Percentiles rank a stretch among this genome's conserved stretches.
Conservation (phyloP, 2,888 invertebrate species). For the Panopea generosa region DNA sequence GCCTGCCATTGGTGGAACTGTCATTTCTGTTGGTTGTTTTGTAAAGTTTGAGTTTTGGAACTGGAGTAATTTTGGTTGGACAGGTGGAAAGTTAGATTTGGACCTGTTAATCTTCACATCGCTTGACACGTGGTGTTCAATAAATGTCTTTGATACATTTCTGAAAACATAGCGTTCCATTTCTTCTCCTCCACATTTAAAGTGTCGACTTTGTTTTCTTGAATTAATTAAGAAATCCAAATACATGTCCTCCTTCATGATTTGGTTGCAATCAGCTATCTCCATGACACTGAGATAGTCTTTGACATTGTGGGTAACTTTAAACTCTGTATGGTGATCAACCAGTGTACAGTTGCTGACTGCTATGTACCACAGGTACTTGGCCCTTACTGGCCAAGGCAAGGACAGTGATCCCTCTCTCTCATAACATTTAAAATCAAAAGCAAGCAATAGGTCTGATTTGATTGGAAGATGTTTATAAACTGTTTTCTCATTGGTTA, state of each 20-base stretch:
- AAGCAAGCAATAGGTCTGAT: constrained; percentile 24
- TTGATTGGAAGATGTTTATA: constrained; percentile 22
- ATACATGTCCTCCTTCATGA: constrained; percentile 15
- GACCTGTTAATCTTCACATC: too few relatives aligned
- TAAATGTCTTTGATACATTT: constrained; percentile 37
- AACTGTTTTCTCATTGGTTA: constrained; percentile 23
- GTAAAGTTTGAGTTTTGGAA: too few relatives aligned
- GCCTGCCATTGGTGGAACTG: too few relatives aligned
- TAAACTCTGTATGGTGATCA: constrained; percentile 42
- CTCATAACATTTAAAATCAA: constrained; percentile 44
- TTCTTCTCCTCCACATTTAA: constrained; percentile 47
- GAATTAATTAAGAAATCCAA: constrained; percentile 24
- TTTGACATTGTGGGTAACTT: constrained; percentile 19
- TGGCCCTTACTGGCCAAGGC: constrained; percentile 57
- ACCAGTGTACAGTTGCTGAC: constrained; percentile 45
- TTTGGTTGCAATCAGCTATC: constrained; percentile 26
- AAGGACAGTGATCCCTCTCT: constrained; percentile 29
- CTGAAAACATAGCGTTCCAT: constrained; percentile 42
- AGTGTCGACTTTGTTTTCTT: constrained; percentile 37
- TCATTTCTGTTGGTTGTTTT: too few relatives aligned
- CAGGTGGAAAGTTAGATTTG: too few relatives aligned
- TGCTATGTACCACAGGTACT: constrained; percentile 48
- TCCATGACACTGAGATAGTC: constrained; percentile 42
- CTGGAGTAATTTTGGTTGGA: too few relatives aligned
- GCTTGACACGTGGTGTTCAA: too few relatives aligned